Base-by-base conservation (phyloP, 2,888 invertebrate species). In the Macrophya annulata region DNA sequence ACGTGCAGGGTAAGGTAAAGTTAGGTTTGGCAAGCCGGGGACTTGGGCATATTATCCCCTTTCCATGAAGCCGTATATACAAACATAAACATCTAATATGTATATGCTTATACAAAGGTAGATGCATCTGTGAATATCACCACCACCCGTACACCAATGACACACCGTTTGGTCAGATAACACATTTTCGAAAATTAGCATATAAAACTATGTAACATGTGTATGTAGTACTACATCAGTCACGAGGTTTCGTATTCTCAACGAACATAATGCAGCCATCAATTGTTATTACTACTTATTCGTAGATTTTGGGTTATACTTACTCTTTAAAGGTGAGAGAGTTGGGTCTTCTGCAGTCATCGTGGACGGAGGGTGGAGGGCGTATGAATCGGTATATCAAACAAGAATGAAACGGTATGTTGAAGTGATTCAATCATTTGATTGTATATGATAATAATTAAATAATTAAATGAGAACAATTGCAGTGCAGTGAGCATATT, bases 21-120 rank as follows among this genome's bases (percentile, higher is more conserved):
- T 83, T 83, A 71, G 83, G 83, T 83, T 71, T 68, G 83, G 71
- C 71, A 51, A 83, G 17, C 37, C 37, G 68, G 83, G 83, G 83
- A 71, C 45, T 59, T 51, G 83, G 83, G 45, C 45, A 81, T 12
- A 48, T 83, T 68, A 83, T 83, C 83, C 83, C 83, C 83, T 83
- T 83, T 68, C 48, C 31, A 31, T 21, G 17, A 25, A 83, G 9
- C 48, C 6, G 31, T 68, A 68, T 31, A n/a, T 48, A 15, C 48
- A 31, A 31, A 37, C 48, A 45, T 25, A 25, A 43, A 40, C 9
- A 74, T 17, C 17, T 40, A 48, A 21, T 10, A 45, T 25, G 21
- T 48, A 51, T 51, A 17, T n/a, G 55, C n/a, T 17, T 55, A n/a
- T 17, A 4, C 55, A 37, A 25, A 62, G 9, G 17, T n/a, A 40